These are phyloP conservation scores for Acanthosepion pharaonis DNA, from an alignment of 2,888 invertebrate genomes.

Conservation along the genomic window DNA sequence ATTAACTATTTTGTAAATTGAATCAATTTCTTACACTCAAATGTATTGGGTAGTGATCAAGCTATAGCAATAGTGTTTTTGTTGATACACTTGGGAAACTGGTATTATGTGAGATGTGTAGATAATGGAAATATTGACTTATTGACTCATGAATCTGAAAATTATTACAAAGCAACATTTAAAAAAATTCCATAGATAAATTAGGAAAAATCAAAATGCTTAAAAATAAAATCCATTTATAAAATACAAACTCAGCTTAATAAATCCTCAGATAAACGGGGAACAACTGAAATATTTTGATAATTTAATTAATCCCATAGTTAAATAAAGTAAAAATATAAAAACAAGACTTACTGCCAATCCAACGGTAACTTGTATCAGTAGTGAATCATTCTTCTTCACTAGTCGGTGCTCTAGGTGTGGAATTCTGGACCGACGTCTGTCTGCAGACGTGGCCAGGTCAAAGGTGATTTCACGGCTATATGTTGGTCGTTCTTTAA, in stretches of 20 bases:
- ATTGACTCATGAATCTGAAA: background rate
- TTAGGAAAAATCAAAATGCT: background rate
- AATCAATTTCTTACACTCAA: too few species aligned
- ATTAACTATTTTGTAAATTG: too few species aligned
- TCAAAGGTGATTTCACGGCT: conserved; percentile 39
- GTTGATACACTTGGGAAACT: too few species aligned
- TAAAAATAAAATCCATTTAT: background rate
- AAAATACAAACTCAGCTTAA: background rate
- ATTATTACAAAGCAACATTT: background rate
- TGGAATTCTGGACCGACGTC: conserved; percentile 40
- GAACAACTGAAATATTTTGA: background rate
- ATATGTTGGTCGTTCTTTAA: conserved; percentile 37
- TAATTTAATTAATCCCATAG: background rate
- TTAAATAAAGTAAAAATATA: background rate
- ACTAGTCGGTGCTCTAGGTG: conserved; percentile 38
- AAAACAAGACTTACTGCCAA: background rate
- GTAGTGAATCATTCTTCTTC: conserved; percentile 44
- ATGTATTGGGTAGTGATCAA: too few species aligned
- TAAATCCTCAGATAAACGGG: background rate
- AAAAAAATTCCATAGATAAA: background rate
- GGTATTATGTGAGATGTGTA: too few species aligned
- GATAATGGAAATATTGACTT: background rate
- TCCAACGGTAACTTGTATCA: conserved; percentile 43
- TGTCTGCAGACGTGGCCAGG: conserved; percentile 38
- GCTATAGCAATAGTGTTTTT: too few species aligned